Percentiles rank a stretch among this genome's conserved stretches.
These are phyloP conservation scores for Rhorus exstirpatorius DNA, from an alignment of 2,888 invertebrate species.

Conservation along the genomic window DNA sequence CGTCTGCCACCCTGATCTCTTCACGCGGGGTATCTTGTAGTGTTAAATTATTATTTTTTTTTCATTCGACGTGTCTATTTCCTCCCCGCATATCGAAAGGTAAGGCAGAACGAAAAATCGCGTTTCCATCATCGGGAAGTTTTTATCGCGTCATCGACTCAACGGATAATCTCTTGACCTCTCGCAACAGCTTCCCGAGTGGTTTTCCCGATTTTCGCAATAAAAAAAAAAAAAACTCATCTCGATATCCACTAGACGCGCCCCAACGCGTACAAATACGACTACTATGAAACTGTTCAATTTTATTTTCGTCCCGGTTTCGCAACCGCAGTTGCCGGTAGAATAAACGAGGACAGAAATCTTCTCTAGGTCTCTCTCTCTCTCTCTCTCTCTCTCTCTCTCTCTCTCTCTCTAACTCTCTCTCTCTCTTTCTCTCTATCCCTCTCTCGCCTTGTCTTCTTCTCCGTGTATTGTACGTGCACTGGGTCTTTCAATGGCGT, in stretches of 20 bases:
- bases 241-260: neutral
- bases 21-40: no score
- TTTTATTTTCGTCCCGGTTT: constrained; percentile 5
- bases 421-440: neutral
- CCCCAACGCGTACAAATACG: constrained; percentile 16
- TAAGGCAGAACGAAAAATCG: constrained; percentile 4
- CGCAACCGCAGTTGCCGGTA: neutral
- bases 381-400: neutral
- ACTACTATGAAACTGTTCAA: constrained; percentile 22
- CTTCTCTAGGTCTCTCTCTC: no score
- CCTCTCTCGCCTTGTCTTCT: neutral
- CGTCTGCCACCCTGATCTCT: neutral
- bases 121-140: constrained; percentile 15
- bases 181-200: neutral
- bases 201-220: neutral
- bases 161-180: neutral
- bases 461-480: constrained; percentile 1
- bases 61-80: neutral
- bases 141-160: constrained; percentile 19
- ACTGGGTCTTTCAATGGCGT: constrained; percentile 21
- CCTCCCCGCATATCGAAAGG: neutral
- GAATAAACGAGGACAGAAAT: neutral
- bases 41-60: neutral
- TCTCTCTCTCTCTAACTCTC: no score
- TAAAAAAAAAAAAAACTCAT: neutral